Evolutionary conservation across 2,797 vertebrate species (phyloP).

Genomic region (Myotis findleyi): DNA sequence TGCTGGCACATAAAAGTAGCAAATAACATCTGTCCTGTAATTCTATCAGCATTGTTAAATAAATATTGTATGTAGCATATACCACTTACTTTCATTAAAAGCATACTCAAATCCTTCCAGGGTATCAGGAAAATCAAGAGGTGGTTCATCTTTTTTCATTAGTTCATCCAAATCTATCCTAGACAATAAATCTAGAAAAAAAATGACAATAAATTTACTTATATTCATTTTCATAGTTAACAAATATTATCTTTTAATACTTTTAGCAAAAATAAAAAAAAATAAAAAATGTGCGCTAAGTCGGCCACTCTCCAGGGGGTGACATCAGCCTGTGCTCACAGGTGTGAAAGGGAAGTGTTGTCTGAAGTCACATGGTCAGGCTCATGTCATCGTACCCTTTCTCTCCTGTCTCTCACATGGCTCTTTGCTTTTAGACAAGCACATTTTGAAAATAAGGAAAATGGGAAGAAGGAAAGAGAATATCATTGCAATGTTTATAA

Average conservation of each 20-base stretch:
- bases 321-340: too few species aligned
- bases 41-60: conserved; percentile 54
- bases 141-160: conserved; percentile 99
- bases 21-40: conserved; percentile 63
- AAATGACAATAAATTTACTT: conserved; percentile 58
- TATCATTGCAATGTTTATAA: too few species aligned
- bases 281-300: too few species aligned
- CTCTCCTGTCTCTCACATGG: too few species aligned
- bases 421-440: too few species aligned
- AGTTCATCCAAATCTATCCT: conserved; percentile 98
- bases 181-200: conserved; percentile 94
- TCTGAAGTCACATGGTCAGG: too few species aligned
- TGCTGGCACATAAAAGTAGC: conserved; percentile 46
- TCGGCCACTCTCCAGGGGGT: too few species aligned
- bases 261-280: too few species aligned
- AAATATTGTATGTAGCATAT: conserved; percentile 41
- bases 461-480: too few species aligned
- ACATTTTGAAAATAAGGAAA: too few species aligned
- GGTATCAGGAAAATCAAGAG: conserved; percentile 96
- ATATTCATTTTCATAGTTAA: conserved; percentile 54
- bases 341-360: too few species aligned
- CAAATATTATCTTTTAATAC: conserved; percentile 19
- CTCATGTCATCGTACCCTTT: too few species aligned
- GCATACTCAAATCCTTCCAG: conserved; percentile 97
- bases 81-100: conserved; percentile 97